Evolutionary conservation across 1,140 invertebrate species (phyloP).

Genomic region (Drosophila nannoptera): DNA sequence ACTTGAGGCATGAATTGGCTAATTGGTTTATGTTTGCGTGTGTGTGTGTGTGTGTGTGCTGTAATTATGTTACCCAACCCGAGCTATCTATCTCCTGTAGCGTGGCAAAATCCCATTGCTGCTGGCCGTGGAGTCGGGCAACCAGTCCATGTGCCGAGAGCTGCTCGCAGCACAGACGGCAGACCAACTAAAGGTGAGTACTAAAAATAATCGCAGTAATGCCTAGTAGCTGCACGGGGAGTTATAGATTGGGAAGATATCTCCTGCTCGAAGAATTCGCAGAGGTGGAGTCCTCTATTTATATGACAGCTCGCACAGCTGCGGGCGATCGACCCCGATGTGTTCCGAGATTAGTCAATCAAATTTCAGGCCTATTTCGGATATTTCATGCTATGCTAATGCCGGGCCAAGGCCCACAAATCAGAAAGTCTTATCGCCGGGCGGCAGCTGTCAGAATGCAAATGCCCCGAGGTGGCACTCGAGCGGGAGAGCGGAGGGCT

Average conservation of each 20-base stretch:
- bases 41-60: constrained; percentile 5
- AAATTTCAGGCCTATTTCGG: neutral
- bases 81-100: constrained; percentile 81
- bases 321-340: neutral
- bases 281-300: no score
- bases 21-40: constrained; percentile 67
- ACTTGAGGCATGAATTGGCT: constrained; percentile 76
- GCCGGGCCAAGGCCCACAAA: constrained; percentile 10
- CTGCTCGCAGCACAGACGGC: constrained; percentile 90
- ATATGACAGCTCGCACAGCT: no score
- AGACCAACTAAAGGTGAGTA: constrained; percentile 85
- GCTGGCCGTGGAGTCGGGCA: constrained; percentile 94
- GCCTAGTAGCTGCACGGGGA: neutral
- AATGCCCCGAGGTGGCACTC: constrained; percentile 39
- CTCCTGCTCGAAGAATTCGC: neutral
- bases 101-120: constrained; percentile 95
- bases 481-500: neutral
- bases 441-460: constrained; percentile 55
- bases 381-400: constrained; percentile 1
- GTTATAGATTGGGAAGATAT: neutral
- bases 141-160: constrained; percentile 94
- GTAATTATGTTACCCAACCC: constrained; percentile 38
- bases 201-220: neutral
- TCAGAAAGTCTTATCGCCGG: constrained; percentile 27
- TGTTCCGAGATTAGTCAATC: constrained; percentile 15